Base-by-base conservation (phyloP, 2,888 invertebrate species). In the Adelognathus sp. region DNA sequence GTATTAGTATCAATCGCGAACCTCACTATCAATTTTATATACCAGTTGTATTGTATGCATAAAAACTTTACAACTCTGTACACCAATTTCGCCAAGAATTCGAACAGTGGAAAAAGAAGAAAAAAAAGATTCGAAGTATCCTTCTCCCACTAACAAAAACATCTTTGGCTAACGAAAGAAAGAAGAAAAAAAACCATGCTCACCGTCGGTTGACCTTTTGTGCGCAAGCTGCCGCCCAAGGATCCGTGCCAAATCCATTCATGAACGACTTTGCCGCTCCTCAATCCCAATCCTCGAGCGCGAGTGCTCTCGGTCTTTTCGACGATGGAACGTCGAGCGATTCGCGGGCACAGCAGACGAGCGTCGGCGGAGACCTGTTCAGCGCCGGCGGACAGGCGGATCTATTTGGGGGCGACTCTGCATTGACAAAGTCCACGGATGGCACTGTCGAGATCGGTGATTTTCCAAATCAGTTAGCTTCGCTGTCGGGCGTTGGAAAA, bases 181-280 rank as follows among this genome's bases (percentile, higher is more conserved):
- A n/a, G n/a, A n/a, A n/a, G n/a, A n/a, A n/a, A n/a, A n/a, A n/a
- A n/a, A n/a, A n/a, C n/a, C n/a, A n/a, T n/a, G n/a, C 83, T 86
- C 86, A 88, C 85, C 84, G 84, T 87, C 83, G 84, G n/a, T n/a
- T 84, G 85, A 88, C 86, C n/a, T n/a, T 90, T 90, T 92, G 85
- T 92, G 90, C 89, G 92, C 92, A 93, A 92, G 92, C 92, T 92
- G 92, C 94, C 92, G 92, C 93, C 90, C 86, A 89, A 89, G 93
- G 93, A 92, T 87, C 88, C 86, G 86, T 90, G 88, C 93, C 94
- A 85, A 94, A 95, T 92, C 94, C 95, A 78, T 95, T 95, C 92
- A 94, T 93, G 93, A 93, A 94, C 89, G 94, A 93, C 76, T 92
- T 92, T 85, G 90, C 91, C 84, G 92, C 88, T 81, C 92, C 92